Evolutionary conservation across 2,888 invertebrate genomes (phyloP).

Genomic region (Drosophila mulleri): DNA sequence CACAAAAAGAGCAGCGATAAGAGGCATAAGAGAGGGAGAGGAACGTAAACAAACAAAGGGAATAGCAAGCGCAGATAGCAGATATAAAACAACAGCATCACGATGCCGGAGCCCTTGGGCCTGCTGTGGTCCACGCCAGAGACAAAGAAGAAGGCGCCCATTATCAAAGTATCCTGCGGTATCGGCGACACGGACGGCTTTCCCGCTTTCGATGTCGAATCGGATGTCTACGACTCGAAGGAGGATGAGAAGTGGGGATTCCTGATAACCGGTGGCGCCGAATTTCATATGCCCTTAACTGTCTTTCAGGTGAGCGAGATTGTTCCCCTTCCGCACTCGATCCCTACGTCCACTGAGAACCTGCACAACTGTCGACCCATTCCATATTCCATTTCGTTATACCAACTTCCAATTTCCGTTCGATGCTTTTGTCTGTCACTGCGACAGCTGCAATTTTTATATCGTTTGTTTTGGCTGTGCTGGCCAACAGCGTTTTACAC

Average conservation of each 20-base stretch:
- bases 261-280: conserved; percentile 85
- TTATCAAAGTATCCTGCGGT: conserved; percentile 83
- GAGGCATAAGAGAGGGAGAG: not conserved
- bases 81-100: conserved; percentile 26
- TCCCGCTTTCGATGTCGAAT: conserved; percentile 84
- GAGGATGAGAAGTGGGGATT: conserved; percentile 85
- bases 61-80: conserved; percentile 18
- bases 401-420: conserved; percentile 25
- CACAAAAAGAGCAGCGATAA: conserved; percentile 42
- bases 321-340: conserved; percentile 9
- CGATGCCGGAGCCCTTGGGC: conserved; percentile 81
- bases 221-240: conserved; percentile 82
- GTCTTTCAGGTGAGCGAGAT: conserved; percentile 84
- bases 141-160: conserved; percentile 79
- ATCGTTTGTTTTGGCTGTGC: conserved; percentile 36
- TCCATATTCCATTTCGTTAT: conserved; percentile 13
- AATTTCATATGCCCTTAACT: conserved; percentile 85
- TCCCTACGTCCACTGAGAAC: conserved; percentile 15
- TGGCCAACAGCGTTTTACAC: conserved; percentile 27
- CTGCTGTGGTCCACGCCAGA: conserved; percentile 75
- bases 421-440: conserved; percentile 10
- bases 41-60: conserved; percentile 42
- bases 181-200: conserved; percentile 85
- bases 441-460: conserved; percentile 51
- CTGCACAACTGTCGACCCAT: conserved; percentile 18